These are phyloP conservation scores for Rhombomys opimus DNA, from an alignment of 2,113 vertebrate genomes.

Conservation along the genomic window DNA sequence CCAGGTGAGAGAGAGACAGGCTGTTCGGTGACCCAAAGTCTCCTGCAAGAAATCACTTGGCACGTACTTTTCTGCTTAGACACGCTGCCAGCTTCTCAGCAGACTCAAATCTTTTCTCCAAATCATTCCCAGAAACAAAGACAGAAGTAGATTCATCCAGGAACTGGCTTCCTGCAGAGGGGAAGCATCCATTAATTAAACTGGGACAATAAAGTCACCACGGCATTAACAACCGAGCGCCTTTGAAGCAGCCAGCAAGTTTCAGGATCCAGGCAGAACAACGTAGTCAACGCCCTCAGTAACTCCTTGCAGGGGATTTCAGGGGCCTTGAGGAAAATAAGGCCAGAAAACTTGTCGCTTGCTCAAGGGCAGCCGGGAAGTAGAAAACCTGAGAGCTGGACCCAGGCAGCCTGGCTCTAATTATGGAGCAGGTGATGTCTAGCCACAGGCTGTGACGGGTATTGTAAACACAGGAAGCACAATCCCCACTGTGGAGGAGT, in stretches of 20 bases:
- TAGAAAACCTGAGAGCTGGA: not conserved
- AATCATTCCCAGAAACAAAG: conserved; percentile 32
- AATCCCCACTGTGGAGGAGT: not conserved
- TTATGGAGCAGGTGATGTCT: not conserved
- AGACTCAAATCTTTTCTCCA: conserved; percentile 30
- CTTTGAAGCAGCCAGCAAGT: not conserved
- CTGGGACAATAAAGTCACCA: not conserved
- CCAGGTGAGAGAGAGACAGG: conserved; percentile 53
- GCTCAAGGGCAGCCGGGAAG: not conserved
- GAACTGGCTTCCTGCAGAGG: not conserved
- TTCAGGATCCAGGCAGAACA: not conserved
- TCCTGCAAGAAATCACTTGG: conserved; percentile 39
- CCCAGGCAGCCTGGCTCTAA: not conserved
- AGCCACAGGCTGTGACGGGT: not conserved
- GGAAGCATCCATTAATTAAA: not conserved
- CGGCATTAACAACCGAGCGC: not conserved
- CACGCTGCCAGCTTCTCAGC: not conserved
- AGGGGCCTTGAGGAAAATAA: not conserved
- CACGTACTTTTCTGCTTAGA: conserved; percentile 48
- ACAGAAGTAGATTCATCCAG: not conserved
- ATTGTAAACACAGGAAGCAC: not conserved
- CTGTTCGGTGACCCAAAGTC: conserved; percentile 23
- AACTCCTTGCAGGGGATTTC: not conserved
- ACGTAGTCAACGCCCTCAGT: not conserved
- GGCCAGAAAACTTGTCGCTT: not conserved